These are phyloP conservation scores for Drosophila pseudoobscura DNA, from an alignment of 1,140 invertebrate genomes.

Conservation along the genomic window DNA sequence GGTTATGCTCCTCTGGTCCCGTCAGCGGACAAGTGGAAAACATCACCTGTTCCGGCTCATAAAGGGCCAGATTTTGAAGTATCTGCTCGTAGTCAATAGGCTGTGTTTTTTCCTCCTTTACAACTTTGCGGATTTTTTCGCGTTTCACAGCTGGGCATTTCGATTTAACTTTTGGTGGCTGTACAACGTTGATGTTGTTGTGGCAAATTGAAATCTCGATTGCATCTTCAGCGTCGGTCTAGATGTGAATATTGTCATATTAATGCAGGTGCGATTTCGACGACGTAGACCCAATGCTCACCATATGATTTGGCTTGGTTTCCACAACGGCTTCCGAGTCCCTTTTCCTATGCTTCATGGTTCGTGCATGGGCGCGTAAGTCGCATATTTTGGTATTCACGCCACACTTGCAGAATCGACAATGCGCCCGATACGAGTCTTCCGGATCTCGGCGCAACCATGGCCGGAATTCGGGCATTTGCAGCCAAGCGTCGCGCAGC, in stretches of 20 bases:
- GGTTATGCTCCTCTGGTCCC: slow-evolving; percentile 22
- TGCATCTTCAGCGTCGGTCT: slow-evolving; percentile 14
- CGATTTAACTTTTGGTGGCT: slow-evolving; percentile 8
- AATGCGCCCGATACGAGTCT: slow-evolving; percentile 65
- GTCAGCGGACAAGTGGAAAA: slow-evolving; percentile 40
- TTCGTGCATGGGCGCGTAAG: slow-evolving; percentile 62
- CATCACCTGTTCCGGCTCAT: slow-evolving; percentile 60
- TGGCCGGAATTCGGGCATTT: slow-evolving; percentile 63
- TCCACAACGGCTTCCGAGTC: not conserved
- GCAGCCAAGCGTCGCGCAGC: slow-evolving; percentile 64
- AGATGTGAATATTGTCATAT: not conserved
- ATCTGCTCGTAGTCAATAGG: slow-evolving; percentile 62
- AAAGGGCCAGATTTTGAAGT: slow-evolving; percentile 61
- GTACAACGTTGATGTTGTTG: not conserved
- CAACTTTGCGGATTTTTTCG: slow-evolving; percentile 11
- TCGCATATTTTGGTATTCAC: slow-evolving; percentile 71
- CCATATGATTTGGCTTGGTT: not conserved
- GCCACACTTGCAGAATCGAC: slow-evolving; percentile 69
- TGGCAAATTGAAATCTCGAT: not conserved
- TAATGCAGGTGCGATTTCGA: not conserved
- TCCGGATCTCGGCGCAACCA: slow-evolving; percentile 65
- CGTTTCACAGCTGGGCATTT: slow-evolving; percentile 14
- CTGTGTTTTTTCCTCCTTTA: not conserved
- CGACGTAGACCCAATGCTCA: not conserved
- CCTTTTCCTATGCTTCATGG: slow-evolving; percentile 61